These are phyloP conservation scores for Buphagus erythrorhynchus DNA, from an alignment of 2,797 vertebrate species.

Conservation along the genomic window DNA sequence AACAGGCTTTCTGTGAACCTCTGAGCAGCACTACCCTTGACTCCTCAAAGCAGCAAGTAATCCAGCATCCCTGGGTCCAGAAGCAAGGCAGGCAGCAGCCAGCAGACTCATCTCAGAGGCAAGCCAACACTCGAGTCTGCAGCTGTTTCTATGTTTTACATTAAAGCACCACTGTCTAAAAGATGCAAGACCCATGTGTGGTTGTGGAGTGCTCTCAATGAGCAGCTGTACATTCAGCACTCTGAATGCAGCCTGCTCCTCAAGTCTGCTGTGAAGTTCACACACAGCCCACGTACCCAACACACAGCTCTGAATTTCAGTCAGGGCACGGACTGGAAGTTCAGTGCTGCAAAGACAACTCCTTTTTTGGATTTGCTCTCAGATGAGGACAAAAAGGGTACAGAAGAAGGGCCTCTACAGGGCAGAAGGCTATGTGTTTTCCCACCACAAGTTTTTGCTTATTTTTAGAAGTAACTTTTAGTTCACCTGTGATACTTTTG, in stretches of 20 bases:
- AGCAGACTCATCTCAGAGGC: neutral
- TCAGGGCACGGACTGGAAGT: neutral
- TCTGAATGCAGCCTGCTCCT: neutral
- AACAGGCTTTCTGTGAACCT: neutral
- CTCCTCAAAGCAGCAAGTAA: neutral
- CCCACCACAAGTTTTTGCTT: neutral
- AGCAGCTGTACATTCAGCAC: neutral
- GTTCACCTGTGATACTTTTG: neutral
- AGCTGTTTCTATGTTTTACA: neutral
- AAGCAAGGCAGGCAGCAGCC: neutral
- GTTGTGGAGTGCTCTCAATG: neutral
- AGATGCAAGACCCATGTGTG: neutral
- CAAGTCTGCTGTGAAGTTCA: neutral
- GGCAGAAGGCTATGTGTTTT: neutral
- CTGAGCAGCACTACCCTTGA: neutral
- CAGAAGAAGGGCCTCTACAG: conserved; percentile 20
- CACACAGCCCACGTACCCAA: neutral
- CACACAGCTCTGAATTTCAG: neutral
- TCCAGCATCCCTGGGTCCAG: neutral
- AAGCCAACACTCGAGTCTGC: neutral
- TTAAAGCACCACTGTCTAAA: neutral
- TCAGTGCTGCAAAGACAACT: conserved; percentile 45
- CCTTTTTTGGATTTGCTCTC: conserved; percentile 65
- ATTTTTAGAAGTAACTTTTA: neutral
- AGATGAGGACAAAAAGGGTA: conserved; percentile 5